Base-by-base conservation (phyloP, 1,140 invertebrate species). In the Penaeus vannamei region DNA sequence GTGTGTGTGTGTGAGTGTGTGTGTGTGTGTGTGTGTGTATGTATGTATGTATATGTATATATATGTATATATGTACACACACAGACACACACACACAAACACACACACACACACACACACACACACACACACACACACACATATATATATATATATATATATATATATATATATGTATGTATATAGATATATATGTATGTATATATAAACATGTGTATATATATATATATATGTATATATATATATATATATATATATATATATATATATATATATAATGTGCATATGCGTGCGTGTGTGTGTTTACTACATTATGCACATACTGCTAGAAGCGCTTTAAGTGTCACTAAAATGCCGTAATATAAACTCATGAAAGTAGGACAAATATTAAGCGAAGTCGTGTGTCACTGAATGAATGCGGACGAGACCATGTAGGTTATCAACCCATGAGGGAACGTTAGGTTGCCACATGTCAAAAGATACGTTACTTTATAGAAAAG, bases 391-490 rank as follows among this genome's bases (percentile, higher is more conserved):
- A n/a, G 29, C 19, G 10, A 81, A 36, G 79, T 36, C 77, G 36
- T 29, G 22, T 66, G 29, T 42, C n/a, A 20, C 36, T n/a, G 60
- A 29, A 53, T 20, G 62, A 60, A 87, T 69, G 22, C 86, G 86
- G 61, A 87, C 86, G 66, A 53, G 53, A 17, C 42, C 77, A n/a
- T 64, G 86, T 87, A 87, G 86, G 86, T 87, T 87, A 87, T 87
- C 86, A 87, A 87, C 86, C 86, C 86, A 87, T 69, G 61, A 64
- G 83, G 79, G 79, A n/a, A 84, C 62, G 22, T 4, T 22, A 17
- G 42, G 79, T 82, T 87, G 86, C 77, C 86, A 87, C 23, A 72
- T 46, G 53, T 17, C 53, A 17, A 53, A 53, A 53, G 53, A 53
- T 12, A 17, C 5, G 53, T 53, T 53, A 12, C 12, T 60, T 46